Evolutionary conservation across 1,140 invertebrate genomes (phyloP).

Genomic region (Drosophila ohnishii): DNA sequence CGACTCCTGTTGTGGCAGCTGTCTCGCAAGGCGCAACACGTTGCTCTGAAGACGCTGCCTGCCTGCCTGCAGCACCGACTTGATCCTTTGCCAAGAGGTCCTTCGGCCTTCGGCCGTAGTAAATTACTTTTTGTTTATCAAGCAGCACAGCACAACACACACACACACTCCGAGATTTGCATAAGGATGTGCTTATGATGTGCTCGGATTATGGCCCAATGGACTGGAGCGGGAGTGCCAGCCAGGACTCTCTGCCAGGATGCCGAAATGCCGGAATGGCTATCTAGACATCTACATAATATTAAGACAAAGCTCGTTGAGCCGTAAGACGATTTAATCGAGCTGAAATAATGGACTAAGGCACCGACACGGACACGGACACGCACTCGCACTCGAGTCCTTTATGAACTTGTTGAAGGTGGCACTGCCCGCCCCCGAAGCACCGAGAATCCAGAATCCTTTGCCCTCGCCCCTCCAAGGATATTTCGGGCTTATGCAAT

Average conservation of each 20-base stretch:
- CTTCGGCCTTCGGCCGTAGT: constrained; percentile 50
- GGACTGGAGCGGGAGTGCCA: constrained; percentile 43
- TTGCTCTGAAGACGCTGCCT: constrained; percentile 67
- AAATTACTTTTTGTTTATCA: constrained; percentile 82
- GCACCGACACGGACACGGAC: constrained; percentile 27
- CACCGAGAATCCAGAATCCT: background rate
- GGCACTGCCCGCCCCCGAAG: background rate
- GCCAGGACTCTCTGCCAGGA: constrained; percentile 9
- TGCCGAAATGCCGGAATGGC: constrained; percentile 23
- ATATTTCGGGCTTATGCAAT: constrained; percentile 24
- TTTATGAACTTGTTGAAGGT: constrained; percentile 49
- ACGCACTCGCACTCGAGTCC: background rate
- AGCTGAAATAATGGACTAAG: constrained; percentile 79
- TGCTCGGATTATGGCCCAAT: constrained; percentile 74
- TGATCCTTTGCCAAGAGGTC: constrained; percentile 32
- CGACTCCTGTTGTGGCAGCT: constrained; percentile 33
- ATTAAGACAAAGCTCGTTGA: constrained; percentile 80
- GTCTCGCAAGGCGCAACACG: constrained; percentile 74
- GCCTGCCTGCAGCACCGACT: constrained; percentile 29
- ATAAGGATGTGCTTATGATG: constrained; percentile 81
- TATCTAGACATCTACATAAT: constrained; percentile 81
- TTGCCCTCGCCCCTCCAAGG: background rate
- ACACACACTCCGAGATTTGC: constrained; percentile 60
- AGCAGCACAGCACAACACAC: constrained; percentile 41
- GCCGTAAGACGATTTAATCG: constrained; percentile 81